phyloP scores from a whole-genome alignment of 1,140 invertebrate species.

The Caerostris darwini region DNA sequence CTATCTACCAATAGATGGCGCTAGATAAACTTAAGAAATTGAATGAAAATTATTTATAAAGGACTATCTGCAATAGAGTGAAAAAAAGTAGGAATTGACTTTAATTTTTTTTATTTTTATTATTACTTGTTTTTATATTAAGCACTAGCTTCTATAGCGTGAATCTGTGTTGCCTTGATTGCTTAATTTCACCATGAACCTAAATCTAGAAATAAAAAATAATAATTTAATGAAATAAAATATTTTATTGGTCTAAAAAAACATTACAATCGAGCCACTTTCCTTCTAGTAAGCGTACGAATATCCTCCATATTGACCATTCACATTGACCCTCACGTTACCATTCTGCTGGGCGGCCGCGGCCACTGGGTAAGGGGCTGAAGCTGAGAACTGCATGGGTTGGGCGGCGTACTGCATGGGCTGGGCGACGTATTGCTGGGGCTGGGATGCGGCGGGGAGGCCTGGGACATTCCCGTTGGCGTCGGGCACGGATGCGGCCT shows the following conservation, averaged over 20 bases:
- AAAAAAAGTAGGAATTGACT: no score
- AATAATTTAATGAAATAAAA: not conserved
- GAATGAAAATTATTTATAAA: no score
- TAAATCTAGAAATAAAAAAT: not conserved
- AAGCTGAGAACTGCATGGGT: slow-evolving; percentile 35
- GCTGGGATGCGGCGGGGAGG: slow-evolving; percentile 6
- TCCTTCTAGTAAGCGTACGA: slow-evolving; percentile 37
- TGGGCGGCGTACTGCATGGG: slow-evolving; percentile 12
- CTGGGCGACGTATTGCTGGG: not conserved
- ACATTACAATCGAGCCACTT: not conserved
- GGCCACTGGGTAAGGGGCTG: slow-evolving; percentile 48
- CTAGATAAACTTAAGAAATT: no score
- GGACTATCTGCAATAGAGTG: no score
- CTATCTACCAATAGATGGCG: no score
- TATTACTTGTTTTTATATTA: no score
- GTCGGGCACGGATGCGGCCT: slow-evolving; percentile 68
- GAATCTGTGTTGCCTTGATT: no score
- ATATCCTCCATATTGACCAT: slow-evolving; percentile 9
- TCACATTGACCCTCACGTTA: slow-evolving; percentile 1
- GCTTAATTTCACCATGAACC: no score
- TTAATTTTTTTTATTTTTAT: no score
- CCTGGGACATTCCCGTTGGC: slow-evolving; percentile 63
- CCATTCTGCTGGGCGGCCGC: slow-evolving; percentile 18
- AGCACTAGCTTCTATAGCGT: no score
- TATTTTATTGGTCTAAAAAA: not conserved